Base-by-base conservation (phyloP, 2,888 invertebrate species). In the Drosophila greeni region DNA sequence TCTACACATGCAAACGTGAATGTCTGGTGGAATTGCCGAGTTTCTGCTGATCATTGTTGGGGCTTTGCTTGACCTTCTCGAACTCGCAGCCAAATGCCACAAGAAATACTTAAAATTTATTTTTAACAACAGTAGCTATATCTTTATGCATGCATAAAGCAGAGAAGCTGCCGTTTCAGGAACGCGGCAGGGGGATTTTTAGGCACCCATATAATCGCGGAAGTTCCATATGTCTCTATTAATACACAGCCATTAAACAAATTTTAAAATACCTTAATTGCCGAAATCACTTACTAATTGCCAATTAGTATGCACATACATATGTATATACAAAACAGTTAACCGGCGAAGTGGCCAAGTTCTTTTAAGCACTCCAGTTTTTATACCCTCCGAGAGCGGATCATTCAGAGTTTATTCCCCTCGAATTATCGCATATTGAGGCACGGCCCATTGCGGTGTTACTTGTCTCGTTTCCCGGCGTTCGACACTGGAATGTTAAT, bases 21-120 rank as follows among this genome's bases (percentile, higher is more conserved):
- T 49, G 26, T 20, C 29, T 29, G 12, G 18, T 37, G 40, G 26
- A 48, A 5, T 37, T 31, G 24, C 24, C 3, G 20, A 26, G 33
- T 65, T 31, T 53, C 42, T 60, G 26, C 39, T 54, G 36, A 40
- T 55, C 39, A 37, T 54, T 54, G 31, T 24, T 48, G 34, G 34
- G 18, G n/a, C 20, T 8, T 23, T 23, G 48, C 58, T 48, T 66
- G 70, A 67, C 70, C 61, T 70, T 70, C 67, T 58, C 57, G 36
- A 45, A 24, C 18, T 37, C 33, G 16, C 18, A 20, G 6, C 40
- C 24, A 69, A 70, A 70, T 70, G 67, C 62, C 70, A 62, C 36
- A 9, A 24, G 52, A 52, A 57, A 66, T 36, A 51, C 14, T 20
- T 20, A 26, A 52, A 52, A 31, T 47, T 2, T n/a, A 47, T 54